Base-by-base conservation (phyloP, 64 coral and sea anemone genomes). In the Hydrozoanthus tunicans region DNA sequence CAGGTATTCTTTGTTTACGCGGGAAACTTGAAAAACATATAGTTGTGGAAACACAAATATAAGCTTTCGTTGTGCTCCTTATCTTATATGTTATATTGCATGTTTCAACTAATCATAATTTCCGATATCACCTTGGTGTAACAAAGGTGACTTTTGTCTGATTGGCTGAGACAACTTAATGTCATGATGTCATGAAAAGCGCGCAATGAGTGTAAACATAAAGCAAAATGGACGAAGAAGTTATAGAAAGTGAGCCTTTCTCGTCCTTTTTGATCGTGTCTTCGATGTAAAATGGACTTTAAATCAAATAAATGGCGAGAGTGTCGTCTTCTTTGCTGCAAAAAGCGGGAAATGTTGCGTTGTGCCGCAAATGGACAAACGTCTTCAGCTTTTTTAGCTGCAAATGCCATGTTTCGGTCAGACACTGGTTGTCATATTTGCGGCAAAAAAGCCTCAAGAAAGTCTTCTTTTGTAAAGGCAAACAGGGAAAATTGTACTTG, bases 41-140 rank as follows among this genome's bases (percentile, higher is more conserved):
- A 78, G 75, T 56, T 78, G 52, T 78, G 75, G 75, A 78, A 78
- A 55, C 53, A 78, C 51, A 78, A 78, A 79, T 59, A 43, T 1
- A 58, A 60, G 77, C 56, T 79, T 79, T 79, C 77, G 77, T 79
- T 79, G 56, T 79, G 77, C 77, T 79, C 77, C 77, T 7, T 79
- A 79, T 79, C 77, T 79, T 59, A 79, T 73, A 43, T 43, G 0
- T 71, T 43, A 9, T 32, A 73, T 26, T 15, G 70, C 70, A 10
- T 73, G 24, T 73, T 73, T 43, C 32, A 43, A 43, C 32, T 73
- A 73, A 51, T 32, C 70, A 73, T 73, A 51, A 73, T 73, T 73
- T 73, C 25, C 25, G 70, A 73, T 73, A 73, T 73, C 70, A 73
- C 70, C 70, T 73, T 51, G 70, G 70, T 73, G 70, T 73, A 76